Percentiles rank a stretch among this genome's conserved stretches.
Conservation (phyloP, 2,797 vertebrate species). For the Periophthalmus magnuspinnatus region DNA sequence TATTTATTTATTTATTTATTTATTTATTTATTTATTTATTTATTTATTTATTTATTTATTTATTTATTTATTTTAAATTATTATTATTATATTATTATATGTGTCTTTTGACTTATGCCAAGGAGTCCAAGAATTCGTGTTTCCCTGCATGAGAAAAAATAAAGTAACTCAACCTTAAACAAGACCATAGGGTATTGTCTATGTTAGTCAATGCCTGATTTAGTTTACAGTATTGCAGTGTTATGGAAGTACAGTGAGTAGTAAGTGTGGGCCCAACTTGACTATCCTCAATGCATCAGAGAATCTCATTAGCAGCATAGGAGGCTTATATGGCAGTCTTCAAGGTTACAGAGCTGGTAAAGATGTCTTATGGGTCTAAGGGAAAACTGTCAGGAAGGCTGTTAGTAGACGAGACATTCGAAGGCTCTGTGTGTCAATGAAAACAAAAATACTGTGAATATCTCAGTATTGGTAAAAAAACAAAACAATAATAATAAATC, state of each 20-base stretch:
- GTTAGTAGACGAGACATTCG: not conserved
- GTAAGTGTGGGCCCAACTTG: constrained; percentile 43
- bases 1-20: too few species aligned
- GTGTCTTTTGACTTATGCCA: too few species aligned
- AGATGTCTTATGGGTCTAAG: constrained; percentile 41
- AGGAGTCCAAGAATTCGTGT: too few species aligned
- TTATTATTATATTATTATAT: too few species aligned
- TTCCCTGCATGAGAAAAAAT: too few species aligned
- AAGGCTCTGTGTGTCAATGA: not conserved
- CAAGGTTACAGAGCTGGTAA: constrained; percentile 44
- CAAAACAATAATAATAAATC: too few species aligned
- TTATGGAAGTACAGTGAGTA: not conserved
- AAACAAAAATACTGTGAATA: too few species aligned
- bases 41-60: too few species aligned
- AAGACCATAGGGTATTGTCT: not conserved
- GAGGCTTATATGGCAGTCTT: constrained; percentile 59
- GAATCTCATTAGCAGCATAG: constrained; percentile 72
- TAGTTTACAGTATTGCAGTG: not conserved
- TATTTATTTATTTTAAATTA: too few species aligned
- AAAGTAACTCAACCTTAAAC: too few species aligned
- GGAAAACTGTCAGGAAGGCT: constrained; percentile 43
- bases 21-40: too few species aligned
- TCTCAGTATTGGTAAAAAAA: too few species aligned
- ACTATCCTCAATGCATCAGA: constrained; percentile 38
- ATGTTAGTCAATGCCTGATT: not conserved